Conservation (phyloP, 1,140 invertebrate species). For the Oryzaephilus surinamensis region DNA sequence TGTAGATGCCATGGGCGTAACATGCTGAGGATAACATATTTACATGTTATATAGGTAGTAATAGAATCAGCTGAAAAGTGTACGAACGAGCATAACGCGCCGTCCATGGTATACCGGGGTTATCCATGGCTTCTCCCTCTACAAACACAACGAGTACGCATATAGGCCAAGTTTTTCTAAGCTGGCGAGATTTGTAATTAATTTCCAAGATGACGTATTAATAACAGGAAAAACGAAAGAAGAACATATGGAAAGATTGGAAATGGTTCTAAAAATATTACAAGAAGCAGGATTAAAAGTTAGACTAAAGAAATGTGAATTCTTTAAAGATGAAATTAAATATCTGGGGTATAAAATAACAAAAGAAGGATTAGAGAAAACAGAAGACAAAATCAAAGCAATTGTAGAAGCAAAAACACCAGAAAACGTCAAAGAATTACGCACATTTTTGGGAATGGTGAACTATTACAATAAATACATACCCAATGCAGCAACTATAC, state of each 20-base stretch:
- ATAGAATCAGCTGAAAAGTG: too few relatives aligned
- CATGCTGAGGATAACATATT: too few relatives aligned
- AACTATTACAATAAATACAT: constrained; percentile 1
- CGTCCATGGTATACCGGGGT: too few relatives aligned
- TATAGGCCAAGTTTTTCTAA: too few relatives aligned
- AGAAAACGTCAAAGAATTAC: not conserved
- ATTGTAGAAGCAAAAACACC: constrained; percentile 33
- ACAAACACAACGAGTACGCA: too few relatives aligned
- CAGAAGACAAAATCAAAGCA: constrained; percentile 19
- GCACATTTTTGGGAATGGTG: not conserved
- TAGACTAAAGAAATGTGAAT: constrained; percentile 16
- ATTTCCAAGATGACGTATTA: constrained; percentile 27
- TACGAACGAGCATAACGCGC: too few relatives aligned
- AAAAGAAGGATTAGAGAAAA: constrained; percentile 23
- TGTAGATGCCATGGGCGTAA: too few relatives aligned
- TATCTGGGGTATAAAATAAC: constrained; percentile 21
- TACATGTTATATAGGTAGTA: too few relatives aligned
- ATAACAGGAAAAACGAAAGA: constrained; percentile 20
- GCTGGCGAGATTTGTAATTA: too few relatives aligned
- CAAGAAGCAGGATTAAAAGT: constrained; percentile 17
- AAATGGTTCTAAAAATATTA: constrained; percentile 16
- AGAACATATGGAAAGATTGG: constrained; percentile 20
- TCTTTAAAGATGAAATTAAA: constrained; percentile 15
- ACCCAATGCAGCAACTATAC: not conserved
- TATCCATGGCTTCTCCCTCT: too few relatives aligned